Evolutionary conservation across 2,888 invertebrate genomes (phyloP).

Genomic region (Acanthoscelides obtectus): DNA sequence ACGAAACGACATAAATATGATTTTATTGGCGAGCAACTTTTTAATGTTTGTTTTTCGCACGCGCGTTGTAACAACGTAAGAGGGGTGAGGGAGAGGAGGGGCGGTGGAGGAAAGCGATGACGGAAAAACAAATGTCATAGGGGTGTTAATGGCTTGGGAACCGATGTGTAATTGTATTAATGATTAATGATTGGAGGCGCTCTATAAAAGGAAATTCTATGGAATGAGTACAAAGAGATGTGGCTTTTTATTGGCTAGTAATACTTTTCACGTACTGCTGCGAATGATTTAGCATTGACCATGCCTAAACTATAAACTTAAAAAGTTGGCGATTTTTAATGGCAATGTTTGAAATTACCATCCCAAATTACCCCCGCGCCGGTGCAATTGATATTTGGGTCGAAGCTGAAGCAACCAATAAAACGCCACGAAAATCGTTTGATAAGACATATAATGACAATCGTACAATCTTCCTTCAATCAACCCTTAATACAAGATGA

Average conservation of each 20-base stretch:
- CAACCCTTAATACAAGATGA: too few relatives aligned
- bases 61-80: neutral
- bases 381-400: too few relatives aligned
- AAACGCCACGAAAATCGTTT: too few relatives aligned
- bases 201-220: neutral
- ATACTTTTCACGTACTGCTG: neutral
- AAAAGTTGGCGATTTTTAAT: too few relatives aligned
- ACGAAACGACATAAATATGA: conserved; percentile 40
- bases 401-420: too few relatives aligned
- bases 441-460: too few relatives aligned
- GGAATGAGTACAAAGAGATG: neutral
- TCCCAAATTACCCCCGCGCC: too few relatives aligned
- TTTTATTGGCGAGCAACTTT: conserved; percentile 33
- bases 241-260: neutral
- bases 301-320: too few relatives aligned
- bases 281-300: neutral
- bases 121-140: neutral
- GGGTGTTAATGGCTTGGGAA: neutral
- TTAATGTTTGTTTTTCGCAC: conserved; percentile 15
- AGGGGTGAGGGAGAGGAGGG: neutral
- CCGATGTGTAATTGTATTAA: neutral
- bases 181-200: neutral
- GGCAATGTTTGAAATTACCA: too few relatives aligned
- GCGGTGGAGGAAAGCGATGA: neutral
- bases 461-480: too few relatives aligned